phyloP scores from a whole-genome alignment of 2,888 invertebrate genomes.

The Itoplectis maculator region DNA sequence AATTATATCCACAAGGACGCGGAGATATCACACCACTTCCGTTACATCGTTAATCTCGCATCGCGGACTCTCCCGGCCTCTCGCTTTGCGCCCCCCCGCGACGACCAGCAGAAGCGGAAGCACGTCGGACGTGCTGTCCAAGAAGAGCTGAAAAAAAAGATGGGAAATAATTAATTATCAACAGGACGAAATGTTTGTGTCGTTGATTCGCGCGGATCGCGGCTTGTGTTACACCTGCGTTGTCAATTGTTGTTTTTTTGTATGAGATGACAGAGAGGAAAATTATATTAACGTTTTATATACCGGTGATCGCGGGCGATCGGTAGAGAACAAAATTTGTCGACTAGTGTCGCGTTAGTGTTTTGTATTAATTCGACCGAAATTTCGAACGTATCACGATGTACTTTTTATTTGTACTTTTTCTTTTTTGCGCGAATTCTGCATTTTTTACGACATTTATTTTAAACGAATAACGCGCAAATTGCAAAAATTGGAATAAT shows the following conservation, averaged over 20 bases:
- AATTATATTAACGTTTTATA: slow-evolving; percentile 34
- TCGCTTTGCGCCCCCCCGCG: background rate
- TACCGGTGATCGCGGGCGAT: slow-evolving; percentile 43
- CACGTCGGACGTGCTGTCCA: background rate
- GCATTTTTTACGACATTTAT: background rate
- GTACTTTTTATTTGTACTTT: background rate
- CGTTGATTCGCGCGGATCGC: slow-evolving; percentile 11
- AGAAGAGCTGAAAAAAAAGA: background rate
- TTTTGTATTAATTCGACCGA: background rate
- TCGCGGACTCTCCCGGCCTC: background rate
- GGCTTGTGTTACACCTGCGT: slow-evolving; percentile 1
- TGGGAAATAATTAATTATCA: slow-evolving; percentile 2
- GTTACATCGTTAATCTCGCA: slow-evolving; percentile 36
- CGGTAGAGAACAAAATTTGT: slow-evolving; percentile 39
- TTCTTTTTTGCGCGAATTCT: background rate
- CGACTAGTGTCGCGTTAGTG: background rate
- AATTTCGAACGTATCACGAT: slow-evolving; percentile 25
- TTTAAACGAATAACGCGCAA: background rate
- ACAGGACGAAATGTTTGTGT: slow-evolving; percentile 16
- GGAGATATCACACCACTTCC: slow-evolving; percentile 13
- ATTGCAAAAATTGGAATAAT: background rate
- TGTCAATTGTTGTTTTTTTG: background rate
- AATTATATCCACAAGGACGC: slow-evolving; percentile 30
- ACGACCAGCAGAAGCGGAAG: background rate
- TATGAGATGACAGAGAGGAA: background rate